Percentiles rank a stretch among this genome's conserved stretches.
Evolutionary conservation across 2,888 invertebrate species (phyloP).

Genomic region (Mycogona germanica): DNA sequence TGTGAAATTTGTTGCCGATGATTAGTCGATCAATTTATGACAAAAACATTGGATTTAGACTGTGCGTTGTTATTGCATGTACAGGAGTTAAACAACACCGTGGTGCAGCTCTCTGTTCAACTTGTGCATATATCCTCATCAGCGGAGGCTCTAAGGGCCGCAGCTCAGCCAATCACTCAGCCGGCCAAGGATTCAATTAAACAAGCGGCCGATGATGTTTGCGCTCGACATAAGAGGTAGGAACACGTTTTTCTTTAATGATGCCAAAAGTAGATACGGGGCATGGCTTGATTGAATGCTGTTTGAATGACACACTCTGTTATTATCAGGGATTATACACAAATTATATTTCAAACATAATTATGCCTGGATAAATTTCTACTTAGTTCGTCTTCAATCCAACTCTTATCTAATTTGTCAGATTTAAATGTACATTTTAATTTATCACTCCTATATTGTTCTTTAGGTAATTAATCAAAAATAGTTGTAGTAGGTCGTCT

Average conservation of each 20-base stretch:
- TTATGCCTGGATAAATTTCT: no score
- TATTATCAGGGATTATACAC: no score
- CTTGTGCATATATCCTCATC: neutral
- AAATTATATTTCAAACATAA: no score
- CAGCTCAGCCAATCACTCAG: neutral
- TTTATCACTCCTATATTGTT: no score
- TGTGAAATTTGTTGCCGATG: no score
- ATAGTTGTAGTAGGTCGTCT: no score
- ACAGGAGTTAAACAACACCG: neutral
- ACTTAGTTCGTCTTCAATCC: no score
- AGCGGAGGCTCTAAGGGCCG: neutral
- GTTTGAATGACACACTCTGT: no score
- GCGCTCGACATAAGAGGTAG: conserved; percentile 6
- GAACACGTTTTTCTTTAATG: neutral
- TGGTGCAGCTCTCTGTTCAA: neutral
- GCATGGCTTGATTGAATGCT: no score
- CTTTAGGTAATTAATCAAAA: no score
- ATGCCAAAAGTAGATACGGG: neutral
- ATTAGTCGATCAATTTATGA: neutral
- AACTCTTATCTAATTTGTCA: no score
- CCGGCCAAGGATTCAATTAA: conserved; percentile 5
- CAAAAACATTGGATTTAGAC: neutral
- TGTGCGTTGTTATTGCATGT: neutral
- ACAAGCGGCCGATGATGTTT: conserved; percentile 3
- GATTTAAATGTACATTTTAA: no score